phyloP scores from a whole-genome alignment of 2,888 invertebrate genomes.

The Drosophila subquinaria region DNA sequence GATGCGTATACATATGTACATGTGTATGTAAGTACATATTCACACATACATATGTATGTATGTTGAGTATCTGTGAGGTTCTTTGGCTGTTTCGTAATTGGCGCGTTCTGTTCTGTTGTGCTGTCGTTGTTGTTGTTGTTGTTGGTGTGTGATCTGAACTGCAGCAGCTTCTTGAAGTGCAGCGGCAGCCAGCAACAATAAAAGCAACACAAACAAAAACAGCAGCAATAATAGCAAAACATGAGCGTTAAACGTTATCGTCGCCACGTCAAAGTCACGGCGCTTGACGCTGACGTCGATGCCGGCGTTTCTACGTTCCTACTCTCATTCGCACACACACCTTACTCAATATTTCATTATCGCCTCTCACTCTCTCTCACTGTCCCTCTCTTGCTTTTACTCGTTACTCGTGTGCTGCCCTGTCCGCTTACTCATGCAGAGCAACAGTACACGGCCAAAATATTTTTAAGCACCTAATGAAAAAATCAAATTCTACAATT shows the following conservation, averaged over 20 bases:
- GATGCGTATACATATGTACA: background rate
- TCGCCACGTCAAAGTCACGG: conserved; percentile 72
- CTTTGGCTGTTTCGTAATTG: conserved; percentile 69
- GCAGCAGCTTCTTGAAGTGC: conserved; percentile 48
- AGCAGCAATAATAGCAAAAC: conserved; percentile 40
- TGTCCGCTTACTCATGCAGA: conserved; percentile 39
- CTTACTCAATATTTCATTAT: conserved; percentile 28
- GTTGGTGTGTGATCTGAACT: conserved; percentile 25
- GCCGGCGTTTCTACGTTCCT: conserved; percentile 50
- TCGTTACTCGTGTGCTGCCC: background rate
- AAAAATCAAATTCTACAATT: conserved; percentile 32
- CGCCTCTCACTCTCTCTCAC: background rate
- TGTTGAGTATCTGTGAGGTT: conserved; percentile 20
- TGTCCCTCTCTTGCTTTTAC: background rate
- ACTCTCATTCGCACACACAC: conserved; percentile 42
- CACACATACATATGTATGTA: conserved; percentile 1
- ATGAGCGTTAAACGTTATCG: conserved; percentile 61
- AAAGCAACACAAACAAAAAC: conserved; percentile 28
- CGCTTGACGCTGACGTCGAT: conserved; percentile 62
- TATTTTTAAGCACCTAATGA: conserved; percentile 53
- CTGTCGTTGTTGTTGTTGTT: conserved; percentile 6
- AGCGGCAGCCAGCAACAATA: conserved; percentile 37
- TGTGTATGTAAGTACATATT: background rate
- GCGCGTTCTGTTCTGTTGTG: conserved; percentile 25
- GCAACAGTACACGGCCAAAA: conserved; percentile 32